phyloP scores from a whole-genome alignment of 2,113 vertebrate species.

The Guaruba guarouba region DNA sequence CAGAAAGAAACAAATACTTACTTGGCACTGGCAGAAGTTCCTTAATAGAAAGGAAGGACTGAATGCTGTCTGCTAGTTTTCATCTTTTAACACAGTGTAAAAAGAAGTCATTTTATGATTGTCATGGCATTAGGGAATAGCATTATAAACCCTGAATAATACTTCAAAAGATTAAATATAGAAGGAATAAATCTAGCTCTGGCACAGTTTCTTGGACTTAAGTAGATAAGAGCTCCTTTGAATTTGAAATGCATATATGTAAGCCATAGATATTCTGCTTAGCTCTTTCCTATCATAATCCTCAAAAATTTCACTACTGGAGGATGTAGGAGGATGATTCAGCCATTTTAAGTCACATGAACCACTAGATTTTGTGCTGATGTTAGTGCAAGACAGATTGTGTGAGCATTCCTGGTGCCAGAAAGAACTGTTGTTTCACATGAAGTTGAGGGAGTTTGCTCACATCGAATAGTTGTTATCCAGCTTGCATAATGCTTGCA shows the following conservation, averaged over 20 bases:
- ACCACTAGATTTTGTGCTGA: neutral
- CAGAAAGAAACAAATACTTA: neutral
- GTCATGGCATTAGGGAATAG: neutral
- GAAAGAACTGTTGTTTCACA: neutral
- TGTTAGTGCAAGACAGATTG: neutral
- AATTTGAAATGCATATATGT: neutral
- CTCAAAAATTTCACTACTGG: neutral
- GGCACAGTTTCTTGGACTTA: neutral
- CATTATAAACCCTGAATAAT: neutral
- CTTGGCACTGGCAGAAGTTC: neutral
- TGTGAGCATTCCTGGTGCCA: neutral
- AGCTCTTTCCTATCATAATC: neutral
- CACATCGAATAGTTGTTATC: neutral
- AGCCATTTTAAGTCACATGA: neutral
- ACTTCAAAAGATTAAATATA: slow-evolving; percentile 13
- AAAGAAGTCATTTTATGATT: neutral
- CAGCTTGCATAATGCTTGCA: neutral
- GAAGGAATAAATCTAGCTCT: slow-evolving; percentile 25
- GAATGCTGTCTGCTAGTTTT: neutral
- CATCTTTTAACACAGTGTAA: neutral
- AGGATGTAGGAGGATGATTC: neutral
- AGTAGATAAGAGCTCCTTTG: slow-evolving; percentile 25
- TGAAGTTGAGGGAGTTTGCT: neutral
- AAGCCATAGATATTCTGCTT: neutral
- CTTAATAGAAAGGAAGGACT: neutral